Base-by-base conservation (phyloP, 1,140 invertebrate species). In the Acyrthosiphon pisum region DNA sequence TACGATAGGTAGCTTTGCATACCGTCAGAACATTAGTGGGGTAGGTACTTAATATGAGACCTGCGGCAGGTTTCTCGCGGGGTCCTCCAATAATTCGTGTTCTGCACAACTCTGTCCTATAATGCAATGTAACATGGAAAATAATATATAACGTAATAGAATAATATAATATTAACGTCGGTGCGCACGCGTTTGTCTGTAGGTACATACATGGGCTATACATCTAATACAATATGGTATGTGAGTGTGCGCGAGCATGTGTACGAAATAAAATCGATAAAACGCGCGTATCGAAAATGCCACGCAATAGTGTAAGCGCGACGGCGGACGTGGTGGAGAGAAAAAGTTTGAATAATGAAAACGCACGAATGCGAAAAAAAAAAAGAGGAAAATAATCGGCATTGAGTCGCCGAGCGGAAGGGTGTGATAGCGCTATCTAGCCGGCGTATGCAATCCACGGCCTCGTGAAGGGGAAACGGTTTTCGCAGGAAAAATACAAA, bases 261-360 rank as follows among this genome's bases (percentile, higher is more conserved):
- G 83, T 44, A 30, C 44, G 26, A 46, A 86, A 41, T 86, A 86
- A 86, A 86, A 86, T 86, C 84, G 84, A 86, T 86, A 86, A 26
- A 41, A 84, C 37, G 83, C 83, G 83, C 23, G 83, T 84, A 84
- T 86, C 41, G 84, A 86, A 86, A 86, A 86, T 8, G 37, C 83
- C 37, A 84, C 83, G 83, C 83, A 41, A 30, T 26, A 44, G 60
- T 30, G 60, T 76, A n/a, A 18, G 14, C 60, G 23, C 84, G 41
- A 2, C 41, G 84, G 44, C 84, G 26, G 22, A 6, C 20, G 18
- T 3, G 23, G 41, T 6, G 41, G 84, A 86, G 83, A 86, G 41
- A 14, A 44, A 46, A 84, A 84, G 37, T 41, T 41, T 37, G 37
- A 83, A 84, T 76, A 76, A 76, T 76, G 41, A 84, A 84, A 41